Conservation (phyloP, 1,140 invertebrate genomes). For the Drosophila arizonae region DNA sequence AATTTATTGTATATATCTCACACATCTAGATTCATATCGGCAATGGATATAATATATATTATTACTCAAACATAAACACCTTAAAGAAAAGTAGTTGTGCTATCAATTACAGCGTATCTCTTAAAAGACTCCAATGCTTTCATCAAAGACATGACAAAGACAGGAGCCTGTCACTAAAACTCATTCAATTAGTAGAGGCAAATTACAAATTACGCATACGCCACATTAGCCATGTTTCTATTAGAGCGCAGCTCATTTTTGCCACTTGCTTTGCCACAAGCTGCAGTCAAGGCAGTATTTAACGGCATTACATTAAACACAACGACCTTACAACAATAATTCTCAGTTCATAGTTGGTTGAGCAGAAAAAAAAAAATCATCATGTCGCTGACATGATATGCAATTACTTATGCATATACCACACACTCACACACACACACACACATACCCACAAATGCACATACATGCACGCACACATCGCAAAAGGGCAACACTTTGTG, state of each 20-base stretch:
- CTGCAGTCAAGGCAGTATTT: slow-evolving; percentile 20
- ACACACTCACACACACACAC: slow-evolving; percentile 29
- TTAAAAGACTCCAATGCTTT: not conserved
- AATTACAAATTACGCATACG: slow-evolving; percentile 40
- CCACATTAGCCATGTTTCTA: slow-evolving; percentile 16
- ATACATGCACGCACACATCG: not conserved
- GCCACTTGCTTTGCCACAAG: slow-evolving; percentile 13
- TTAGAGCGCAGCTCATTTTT: slow-evolving; percentile 14
- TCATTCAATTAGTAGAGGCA: slow-evolving; percentile 25
- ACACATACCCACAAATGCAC: slow-evolving; percentile 7
- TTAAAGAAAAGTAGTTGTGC: too few relatives aligned
- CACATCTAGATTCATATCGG: too few relatives aligned
- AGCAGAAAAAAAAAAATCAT: slow-evolving; percentile 15
- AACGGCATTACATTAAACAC: slow-evolving; percentile 37
- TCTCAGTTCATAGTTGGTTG: slow-evolving; percentile 31
- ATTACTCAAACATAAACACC: too few relatives aligned
- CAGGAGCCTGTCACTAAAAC: not conserved
- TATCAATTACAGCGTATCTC: not conserved
- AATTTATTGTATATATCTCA: too few relatives aligned
- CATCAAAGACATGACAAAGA: slow-evolving; percentile 1
- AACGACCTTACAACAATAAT: slow-evolving; percentile 25
- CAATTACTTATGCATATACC: slow-evolving; percentile 37
- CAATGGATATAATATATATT: too few relatives aligned
- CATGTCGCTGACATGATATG: slow-evolving; percentile 27
- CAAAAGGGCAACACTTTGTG: slow-evolving; percentile 6